phyloP scores from a whole-genome alignment of 2,888 invertebrate genomes.

The Exephanes ischioxanthus region DNA sequence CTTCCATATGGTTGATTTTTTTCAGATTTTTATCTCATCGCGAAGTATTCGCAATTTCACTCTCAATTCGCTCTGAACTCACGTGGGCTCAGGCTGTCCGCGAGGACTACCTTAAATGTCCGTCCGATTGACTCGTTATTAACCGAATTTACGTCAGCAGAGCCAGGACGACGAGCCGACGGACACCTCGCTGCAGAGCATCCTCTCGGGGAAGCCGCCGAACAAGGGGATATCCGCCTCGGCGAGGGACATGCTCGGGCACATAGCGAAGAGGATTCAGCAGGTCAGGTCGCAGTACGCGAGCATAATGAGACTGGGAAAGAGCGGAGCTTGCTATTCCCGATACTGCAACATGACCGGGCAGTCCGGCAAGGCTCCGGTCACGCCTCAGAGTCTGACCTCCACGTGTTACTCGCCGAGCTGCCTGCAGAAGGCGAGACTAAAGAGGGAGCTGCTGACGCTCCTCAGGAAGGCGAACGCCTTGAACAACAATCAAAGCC shows the following conservation, averaged over 20 bases:
- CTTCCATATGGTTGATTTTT: too few species aligned
- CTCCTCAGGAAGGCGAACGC: constrained; percentile 88
- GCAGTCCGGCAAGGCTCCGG: constrained; percentile 86
- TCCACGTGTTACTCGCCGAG: constrained; percentile 92
- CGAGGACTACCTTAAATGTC: too few species aligned
- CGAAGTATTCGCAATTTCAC: too few species aligned
- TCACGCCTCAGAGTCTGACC: constrained; percentile 86
- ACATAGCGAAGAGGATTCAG: constrained; percentile 89
- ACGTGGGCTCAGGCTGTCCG: too few species aligned
- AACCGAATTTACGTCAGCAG: constrained; percentile 76
- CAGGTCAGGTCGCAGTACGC: constrained; percentile 90
- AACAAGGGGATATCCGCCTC: constrained; percentile 81
- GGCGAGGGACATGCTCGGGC: constrained; percentile 86
- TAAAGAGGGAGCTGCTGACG: constrained; percentile 89
- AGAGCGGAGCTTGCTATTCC: constrained; percentile 91
- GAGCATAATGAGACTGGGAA: constrained; percentile 89
- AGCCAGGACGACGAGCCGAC: constrained; percentile 86
- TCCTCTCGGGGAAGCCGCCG: constrained; percentile 76
- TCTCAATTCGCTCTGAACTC: too few species aligned
- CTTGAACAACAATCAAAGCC: constrained; percentile 79
- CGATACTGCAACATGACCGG: constrained; percentile 88
- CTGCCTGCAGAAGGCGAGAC: constrained; percentile 90
- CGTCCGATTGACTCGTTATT: too few species aligned
- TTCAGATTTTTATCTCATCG: too few species aligned
- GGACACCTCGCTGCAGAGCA: constrained; percentile 75